Percentiles rank a stretch among this genome's conserved stretches.
Conservation (phyloP, 1,140 invertebrate species). For the Andrena cerasifolii region DNA sequence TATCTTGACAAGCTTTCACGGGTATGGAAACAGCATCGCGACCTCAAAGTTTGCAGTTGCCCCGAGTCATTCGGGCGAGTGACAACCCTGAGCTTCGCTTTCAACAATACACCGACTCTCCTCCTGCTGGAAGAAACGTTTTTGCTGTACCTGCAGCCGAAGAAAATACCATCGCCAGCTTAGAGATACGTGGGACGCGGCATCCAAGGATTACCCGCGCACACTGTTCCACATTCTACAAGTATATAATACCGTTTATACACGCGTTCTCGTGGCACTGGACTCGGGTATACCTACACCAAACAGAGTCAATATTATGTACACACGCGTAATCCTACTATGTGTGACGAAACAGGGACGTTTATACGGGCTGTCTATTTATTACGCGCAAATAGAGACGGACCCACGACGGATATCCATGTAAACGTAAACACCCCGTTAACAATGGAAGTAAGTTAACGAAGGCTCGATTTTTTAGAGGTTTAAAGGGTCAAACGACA, state of each 20-base stretch:
- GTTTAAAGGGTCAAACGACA: not conserved
- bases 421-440: too few species aligned
- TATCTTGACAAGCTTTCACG: slow-evolving; percentile 6
- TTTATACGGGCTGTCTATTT: not conserved
- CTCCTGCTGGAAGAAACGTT: slow-evolving; percentile 25
- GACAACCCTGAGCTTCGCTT: not conserved
- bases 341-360: not conserved
- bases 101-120: slow-evolving; percentile 4
- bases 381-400: not conserved
- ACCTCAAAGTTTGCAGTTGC: not conserved
- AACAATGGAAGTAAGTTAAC: too few species aligned
- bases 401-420: not conserved
- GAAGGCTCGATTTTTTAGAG: not conserved
- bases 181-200: not conserved
- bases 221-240: too few species aligned
- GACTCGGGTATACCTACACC: not conserved
- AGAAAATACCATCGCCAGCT: not conserved
- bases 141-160: not conserved
- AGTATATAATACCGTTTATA: not conserved
- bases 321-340: not conserved
- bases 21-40: slow-evolving; percentile 13
- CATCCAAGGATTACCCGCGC: too few species aligned
- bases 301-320: not conserved
- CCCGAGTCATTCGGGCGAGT: not conserved
- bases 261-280: not conserved